Evolutionary conservation across 2,797 vertebrate genomes (phyloP).

Genomic region (Microhierax caerulescens): DNA sequence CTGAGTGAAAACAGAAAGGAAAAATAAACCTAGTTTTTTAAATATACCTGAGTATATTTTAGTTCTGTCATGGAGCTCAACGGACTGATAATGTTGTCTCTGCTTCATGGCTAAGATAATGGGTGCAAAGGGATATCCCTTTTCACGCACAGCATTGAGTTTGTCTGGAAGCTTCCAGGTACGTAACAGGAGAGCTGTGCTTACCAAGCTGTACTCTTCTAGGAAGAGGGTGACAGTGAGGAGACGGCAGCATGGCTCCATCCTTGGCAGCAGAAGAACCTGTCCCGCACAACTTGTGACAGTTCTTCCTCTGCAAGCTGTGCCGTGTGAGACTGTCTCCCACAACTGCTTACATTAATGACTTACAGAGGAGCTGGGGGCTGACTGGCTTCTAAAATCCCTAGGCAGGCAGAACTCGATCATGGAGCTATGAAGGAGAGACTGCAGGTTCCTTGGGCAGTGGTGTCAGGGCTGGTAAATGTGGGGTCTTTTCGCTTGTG

Average conservation of each 20-base stretch:
- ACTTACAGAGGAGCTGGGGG: neutral
- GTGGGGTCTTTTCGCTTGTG: neutral
- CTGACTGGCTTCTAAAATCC: neutral
- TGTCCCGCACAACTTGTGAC: rapidly evolving
- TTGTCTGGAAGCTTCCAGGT: neutral
- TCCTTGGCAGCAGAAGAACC: neutral
- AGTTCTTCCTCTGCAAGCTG: neutral
- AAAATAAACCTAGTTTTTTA: neutral
- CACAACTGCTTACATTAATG: neutral
- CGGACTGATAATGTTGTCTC: neutral
- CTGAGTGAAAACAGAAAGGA: neutral
- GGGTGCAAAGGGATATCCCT: neutral
- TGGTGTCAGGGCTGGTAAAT: neutral
- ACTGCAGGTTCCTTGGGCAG: neutral
- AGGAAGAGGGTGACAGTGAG: neutral
- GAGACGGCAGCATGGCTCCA: neutral
- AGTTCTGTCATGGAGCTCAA: neutral
- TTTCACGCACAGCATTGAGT: neutral
- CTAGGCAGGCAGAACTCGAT: neutral
- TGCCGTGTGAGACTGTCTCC: rapidly evolving
- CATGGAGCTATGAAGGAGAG: neutral
- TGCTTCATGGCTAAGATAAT: rapidly evolving
- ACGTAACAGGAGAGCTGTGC: neutral
- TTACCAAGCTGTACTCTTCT: neutral
- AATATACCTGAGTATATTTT: neutral